Percentiles rank a stretch among this genome's conserved stretches.
Conservation (phyloP, 2,797 vertebrate genomes). For the Acomys russatus region DNA sequence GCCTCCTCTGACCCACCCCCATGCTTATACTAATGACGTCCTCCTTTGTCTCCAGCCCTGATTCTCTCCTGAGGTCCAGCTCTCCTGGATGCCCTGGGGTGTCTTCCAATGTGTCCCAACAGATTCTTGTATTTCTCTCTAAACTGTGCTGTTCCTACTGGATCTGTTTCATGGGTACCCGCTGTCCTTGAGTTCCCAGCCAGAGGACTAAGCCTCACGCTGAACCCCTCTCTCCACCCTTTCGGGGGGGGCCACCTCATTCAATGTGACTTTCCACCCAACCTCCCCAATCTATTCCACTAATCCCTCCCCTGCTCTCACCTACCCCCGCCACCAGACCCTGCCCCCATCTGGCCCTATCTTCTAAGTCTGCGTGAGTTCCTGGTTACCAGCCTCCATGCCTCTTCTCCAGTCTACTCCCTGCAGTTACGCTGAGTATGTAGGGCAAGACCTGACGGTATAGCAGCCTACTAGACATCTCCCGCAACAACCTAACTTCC, state of each 20-base stretch:
- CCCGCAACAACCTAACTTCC: neutral
- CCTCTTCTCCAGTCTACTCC: neutral
- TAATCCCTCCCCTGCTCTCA: neutral
- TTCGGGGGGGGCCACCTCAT: neutral
- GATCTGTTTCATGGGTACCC: slow-evolving; percentile 1
- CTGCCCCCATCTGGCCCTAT: neutral
- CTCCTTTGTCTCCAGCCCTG: neutral
- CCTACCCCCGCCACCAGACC: neutral
- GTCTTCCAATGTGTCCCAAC: neutral
- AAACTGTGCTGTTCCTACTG: neutral
- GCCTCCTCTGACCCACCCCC: neutral
- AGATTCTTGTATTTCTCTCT: neutral
- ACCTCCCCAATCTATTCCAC: neutral
- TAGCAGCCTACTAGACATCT: neutral
- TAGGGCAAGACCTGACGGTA: neutral
- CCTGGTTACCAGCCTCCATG: neutral
- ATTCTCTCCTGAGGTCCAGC: neutral
- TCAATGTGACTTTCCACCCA: neutral
- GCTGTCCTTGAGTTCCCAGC: neutral
- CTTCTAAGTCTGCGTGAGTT: neutral
- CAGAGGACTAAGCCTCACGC: neutral
- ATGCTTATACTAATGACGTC: neutral
- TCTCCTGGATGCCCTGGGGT: neutral
- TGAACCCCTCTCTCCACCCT: neutral
- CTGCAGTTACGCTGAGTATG: neutral